Conservation (phyloP, 2,888 invertebrate genomes). For the Synanthedon tipuliformis region DNA sequence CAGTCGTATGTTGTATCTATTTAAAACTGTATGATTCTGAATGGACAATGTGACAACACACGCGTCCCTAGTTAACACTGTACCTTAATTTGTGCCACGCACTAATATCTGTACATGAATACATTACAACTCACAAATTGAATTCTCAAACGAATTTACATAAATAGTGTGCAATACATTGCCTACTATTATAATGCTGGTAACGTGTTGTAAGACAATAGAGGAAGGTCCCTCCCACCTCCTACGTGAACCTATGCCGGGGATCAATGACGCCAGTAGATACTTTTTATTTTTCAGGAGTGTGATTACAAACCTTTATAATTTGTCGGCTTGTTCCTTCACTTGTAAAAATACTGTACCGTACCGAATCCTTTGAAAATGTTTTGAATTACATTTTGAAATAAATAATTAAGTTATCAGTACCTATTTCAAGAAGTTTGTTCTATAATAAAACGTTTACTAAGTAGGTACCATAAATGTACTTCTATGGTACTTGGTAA, state of each 20-base stretch:
- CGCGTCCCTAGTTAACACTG: slow-evolving; percentile 33
- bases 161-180: slow-evolving; percentile 63
- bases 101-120: slow-evolving; percentile 50
- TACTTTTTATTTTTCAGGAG: no score
- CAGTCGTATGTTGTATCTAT: background rate
- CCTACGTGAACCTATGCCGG: slow-evolving; percentile 40
- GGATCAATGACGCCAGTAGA: slow-evolving; percentile 4
- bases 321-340: background rate
- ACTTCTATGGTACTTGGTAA: no score
- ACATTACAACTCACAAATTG: slow-evolving; percentile 58
- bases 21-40: slow-evolving; percentile 12
- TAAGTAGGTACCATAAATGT: no score
- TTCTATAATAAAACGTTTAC: no score
- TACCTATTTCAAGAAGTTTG: no score
- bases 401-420: no score
- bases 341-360: slow-evolving; percentile 1
- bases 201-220: slow-evolving; percentile 65
- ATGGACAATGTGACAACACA: slow-evolving; percentile 18
- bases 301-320: slow-evolving; percentile 7
- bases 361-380: no score
- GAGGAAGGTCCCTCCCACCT: slow-evolving; percentile 53
- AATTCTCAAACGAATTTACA: slow-evolving; percentile 63
- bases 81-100: slow-evolving; percentile 15
- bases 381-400: no score
- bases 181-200: slow-evolving; percentile 48